Base-by-base conservation (phyloP, 1,140 invertebrate genomes). In the Drosophila subobscura region DNA sequence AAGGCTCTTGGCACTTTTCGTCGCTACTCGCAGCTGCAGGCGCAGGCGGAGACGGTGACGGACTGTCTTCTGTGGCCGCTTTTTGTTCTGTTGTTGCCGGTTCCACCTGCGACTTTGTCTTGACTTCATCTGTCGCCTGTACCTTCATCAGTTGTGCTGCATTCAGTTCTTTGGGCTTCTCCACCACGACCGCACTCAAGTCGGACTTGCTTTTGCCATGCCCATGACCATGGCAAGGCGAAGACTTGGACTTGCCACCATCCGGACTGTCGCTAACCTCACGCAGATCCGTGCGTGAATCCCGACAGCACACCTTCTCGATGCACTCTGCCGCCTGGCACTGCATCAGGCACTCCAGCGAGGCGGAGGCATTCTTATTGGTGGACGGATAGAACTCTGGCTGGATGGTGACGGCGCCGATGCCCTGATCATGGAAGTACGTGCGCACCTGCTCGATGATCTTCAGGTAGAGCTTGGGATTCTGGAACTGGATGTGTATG, bases 371-470 rank as follows among this genome's bases (percentile, higher is more conserved):
- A 27, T 77, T 61, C 14, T 72, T 76, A 66, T 92, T 60, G 23
- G 83, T 83, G 5, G 67, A 49, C 22, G 81, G 67, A 65, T 92
- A 92, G 88, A 97, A 96, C 92, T 97, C 96, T 1, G 96, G 96
- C 79, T 97, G 96, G 77, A 96, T 94, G 2, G 96, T 96, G 2
- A 96, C 94, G 73, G 95, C 94, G 2, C 94, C 94, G 40, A 97
- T 96, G 3, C 96, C 95, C 88, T 96, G 95, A 56, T 94, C 93
- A 5, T 93, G 90, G 71, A 97, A 96, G 90, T 96, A 96, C 1
- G 93, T 91, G 4, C 93, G 94, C 2, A 96, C 93, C 47, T 94
- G 93, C 45, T 95, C 92, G 16, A 93, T 94, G 27, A 95, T 94
- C 77, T 91, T 92, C 25, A 77, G 37, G 61, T 91, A 88, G 0